phyloP scores from a whole-genome alignment of 2,797 vertebrate genomes.

The Crypturellus tataupa region DNA sequence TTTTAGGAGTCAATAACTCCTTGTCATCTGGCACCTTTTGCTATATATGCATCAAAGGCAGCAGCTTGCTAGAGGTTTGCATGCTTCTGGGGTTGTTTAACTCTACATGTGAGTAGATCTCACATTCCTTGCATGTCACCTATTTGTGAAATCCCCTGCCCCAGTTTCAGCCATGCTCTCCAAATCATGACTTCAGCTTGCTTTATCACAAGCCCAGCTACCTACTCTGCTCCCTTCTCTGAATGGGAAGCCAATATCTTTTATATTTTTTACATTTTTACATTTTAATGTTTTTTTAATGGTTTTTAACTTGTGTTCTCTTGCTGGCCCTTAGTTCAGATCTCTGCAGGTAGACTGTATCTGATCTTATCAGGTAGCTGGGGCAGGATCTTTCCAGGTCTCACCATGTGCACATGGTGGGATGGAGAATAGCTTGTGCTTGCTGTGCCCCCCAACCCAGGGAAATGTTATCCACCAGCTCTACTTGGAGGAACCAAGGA shows the following conservation, averaged over 20 bases:
- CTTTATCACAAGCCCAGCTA: conserved; percentile 14
- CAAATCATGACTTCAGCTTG: neutral
- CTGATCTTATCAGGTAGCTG: neutral
- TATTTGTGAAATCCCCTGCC: conserved; percentile 33
- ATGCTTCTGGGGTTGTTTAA: conserved; percentile 55
- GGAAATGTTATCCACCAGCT: neutral
- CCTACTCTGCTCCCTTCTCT: neutral
- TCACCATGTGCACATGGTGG: neutral
- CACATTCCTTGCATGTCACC: conserved; percentile 45
- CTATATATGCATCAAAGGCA: conserved; percentile 64
- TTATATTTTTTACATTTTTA: neutral
- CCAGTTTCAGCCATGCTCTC: neutral
- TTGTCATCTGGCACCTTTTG: conserved; percentile 52
- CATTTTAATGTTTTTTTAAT: neutral
- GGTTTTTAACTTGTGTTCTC: neutral
- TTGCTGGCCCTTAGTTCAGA: neutral
- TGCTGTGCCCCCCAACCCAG: neutral
- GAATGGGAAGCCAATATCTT: neutral
- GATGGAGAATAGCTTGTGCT: neutral
- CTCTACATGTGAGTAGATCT: conserved; percentile 11
- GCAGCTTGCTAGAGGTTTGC: conserved; percentile 31
- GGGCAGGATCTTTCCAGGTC: neutral
- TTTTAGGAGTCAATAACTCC: conserved; percentile 54
- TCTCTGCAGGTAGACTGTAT: neutral
- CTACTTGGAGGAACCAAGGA: neutral